Percentiles rank a stretch among this genome's conserved stretches.
phyloP scores from a whole-genome alignment of 1,140 invertebrate species.

The Asobara japonica region DNA sequence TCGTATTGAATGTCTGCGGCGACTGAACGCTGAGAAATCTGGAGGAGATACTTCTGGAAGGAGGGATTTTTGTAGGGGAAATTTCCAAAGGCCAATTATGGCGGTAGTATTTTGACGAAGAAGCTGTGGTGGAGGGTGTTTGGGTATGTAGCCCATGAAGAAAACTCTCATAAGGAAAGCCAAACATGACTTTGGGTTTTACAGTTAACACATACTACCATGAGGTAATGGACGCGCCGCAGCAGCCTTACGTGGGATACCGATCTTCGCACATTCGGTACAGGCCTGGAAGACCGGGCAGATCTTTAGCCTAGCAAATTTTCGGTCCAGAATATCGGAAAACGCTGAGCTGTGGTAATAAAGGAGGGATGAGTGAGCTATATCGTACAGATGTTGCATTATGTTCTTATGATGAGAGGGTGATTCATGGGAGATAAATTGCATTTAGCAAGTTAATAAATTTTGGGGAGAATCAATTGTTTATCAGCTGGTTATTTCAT shows the following conservation, averaged over 20 bases:
- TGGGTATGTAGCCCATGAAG: too few species aligned
- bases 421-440: background rate
- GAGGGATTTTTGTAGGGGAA: too few species aligned
- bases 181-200: background rate
- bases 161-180: background rate
- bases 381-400: background rate
- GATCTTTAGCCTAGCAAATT: background rate
- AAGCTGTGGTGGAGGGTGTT: too few species aligned
- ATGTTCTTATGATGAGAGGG: background rate
- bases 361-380: background rate
- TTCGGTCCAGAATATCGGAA: background rate
- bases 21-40: too few species aligned
- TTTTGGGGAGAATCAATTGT: too few species aligned
- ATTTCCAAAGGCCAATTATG: too few species aligned
- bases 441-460: too few species aligned
- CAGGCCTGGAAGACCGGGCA: background rate
- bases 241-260: background rate
- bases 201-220: background rate
- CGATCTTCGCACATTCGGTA: background rate
- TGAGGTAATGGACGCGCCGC: background rate
- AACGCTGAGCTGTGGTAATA: background rate
- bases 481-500: too few species aligned
- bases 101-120: too few species aligned
- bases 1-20: too few species aligned
- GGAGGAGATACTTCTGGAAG: too few species aligned